A percentile compares a stretch with the other conserved stretches of the same genome.
Evolutionary conservation across 1,140 invertebrate species (phyloP).

Genomic region (Panulirus ornatus): DNA sequence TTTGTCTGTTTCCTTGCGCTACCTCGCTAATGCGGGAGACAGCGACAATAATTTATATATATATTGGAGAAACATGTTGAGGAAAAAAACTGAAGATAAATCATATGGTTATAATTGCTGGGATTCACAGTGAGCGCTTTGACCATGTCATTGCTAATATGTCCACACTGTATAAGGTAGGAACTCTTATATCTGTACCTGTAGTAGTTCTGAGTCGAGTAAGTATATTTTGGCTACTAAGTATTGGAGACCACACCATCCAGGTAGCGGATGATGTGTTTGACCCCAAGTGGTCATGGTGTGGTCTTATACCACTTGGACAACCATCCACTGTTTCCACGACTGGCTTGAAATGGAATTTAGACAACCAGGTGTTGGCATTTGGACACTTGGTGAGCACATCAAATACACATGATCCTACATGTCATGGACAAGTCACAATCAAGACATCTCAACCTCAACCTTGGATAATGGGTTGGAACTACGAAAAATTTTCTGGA

Average conservation of each 20-base stretch:
- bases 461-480: conserved; percentile 52
- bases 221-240: conserved; percentile 48
- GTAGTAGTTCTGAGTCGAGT: conserved; percentile 31
- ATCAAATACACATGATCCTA: conserved; percentile 35
- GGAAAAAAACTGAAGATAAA: too few relatives aligned
- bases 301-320: conserved; percentile 58
- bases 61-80: too few relatives aligned
- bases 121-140: conserved; percentile 40
- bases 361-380: conserved; percentile 40
- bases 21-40: too few relatives aligned
- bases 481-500: too few relatives aligned
- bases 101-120: conserved; percentile 52
- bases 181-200: not conserved
- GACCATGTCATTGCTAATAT: conserved; percentile 58
- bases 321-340: conserved; percentile 51
- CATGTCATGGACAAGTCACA: not conserved
- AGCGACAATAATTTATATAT: too few relatives aligned
- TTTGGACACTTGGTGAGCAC: conserved; percentile 55
- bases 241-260: conserved; percentile 28
- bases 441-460: conserved; percentile 18
- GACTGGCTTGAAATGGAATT: conserved; percentile 57
- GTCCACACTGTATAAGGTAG: conserved; percentile 58
- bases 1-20: too few relatives aligned
- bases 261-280: conserved; percentile 19
- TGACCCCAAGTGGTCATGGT: conserved; percentile 21